Evolutionary conservation across 2,113 vertebrate species (phyloP).

Genomic region (Coturnix japonica): DNA sequence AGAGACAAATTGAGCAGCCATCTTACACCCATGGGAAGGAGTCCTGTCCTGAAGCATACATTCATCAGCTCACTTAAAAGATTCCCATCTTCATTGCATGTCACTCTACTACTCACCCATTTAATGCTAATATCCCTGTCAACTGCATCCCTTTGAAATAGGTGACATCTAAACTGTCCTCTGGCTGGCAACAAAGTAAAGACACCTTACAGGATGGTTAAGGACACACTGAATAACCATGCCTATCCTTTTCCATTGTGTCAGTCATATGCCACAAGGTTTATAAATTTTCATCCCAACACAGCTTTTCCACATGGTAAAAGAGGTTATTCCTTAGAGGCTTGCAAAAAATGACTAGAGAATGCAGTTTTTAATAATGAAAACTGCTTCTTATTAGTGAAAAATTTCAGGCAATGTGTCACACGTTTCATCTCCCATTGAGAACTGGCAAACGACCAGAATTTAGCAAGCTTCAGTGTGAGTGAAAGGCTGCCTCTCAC

Average conservation of each 20-base stretch:
- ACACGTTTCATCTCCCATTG: constrained; percentile 1
- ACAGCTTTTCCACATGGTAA: not conserved
- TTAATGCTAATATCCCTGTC: not conserved
- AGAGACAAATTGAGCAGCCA: not conserved
- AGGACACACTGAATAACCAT: not conserved
- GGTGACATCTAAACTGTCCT: not conserved
- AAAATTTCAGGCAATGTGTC: not conserved
- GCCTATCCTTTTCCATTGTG: not conserved
- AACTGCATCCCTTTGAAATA: not conserved
- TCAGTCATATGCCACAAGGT: not conserved
- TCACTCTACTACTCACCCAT: not conserved
- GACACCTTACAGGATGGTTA: not conserved
- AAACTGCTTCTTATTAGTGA: not conserved
- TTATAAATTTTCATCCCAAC: not conserved
- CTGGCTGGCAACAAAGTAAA: not conserved
- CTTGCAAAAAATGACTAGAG: not conserved
- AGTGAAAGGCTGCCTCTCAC: constrained; percentile 29
- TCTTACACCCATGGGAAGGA: not conserved
- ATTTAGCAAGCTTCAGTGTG: constrained; percentile 17
- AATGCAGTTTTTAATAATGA: not conserved
- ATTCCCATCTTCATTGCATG: not conserved
- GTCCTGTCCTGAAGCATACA: not conserved
- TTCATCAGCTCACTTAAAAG: not conserved
- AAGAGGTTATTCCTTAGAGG: not conserved
- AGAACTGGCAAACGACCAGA: not conserved